phyloP scores from a whole-genome alignment of 2,888 invertebrate genomes.

The Diadromus collaris region DNA sequence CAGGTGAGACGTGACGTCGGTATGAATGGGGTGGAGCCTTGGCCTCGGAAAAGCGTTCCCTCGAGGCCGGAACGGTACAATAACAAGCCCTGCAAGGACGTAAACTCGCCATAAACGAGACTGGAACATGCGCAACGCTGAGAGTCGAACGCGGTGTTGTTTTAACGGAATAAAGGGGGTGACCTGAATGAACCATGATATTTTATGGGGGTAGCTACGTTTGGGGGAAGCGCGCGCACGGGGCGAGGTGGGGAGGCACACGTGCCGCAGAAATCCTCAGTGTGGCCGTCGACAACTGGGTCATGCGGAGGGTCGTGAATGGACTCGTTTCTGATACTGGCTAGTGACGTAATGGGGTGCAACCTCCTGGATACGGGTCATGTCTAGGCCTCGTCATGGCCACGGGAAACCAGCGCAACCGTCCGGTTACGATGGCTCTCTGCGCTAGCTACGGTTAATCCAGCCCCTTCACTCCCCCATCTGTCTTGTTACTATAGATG shows the following conservation, averaged over 20 bases:
- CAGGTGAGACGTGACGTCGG: slow-evolving; percentile 25
- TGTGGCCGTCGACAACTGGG: slow-evolving; percentile 69
- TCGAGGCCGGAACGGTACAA: not conserved
- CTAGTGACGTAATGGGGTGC: slow-evolving; percentile 76
- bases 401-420: slow-evolving; percentile 69
- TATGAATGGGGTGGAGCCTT: slow-evolving; percentile 17
- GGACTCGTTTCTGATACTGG: slow-evolving; percentile 70
- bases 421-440: slow-evolving; percentile 60
- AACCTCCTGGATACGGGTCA: slow-evolving; percentile 76
- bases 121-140: slow-evolving; percentile 30
- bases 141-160: slow-evolving; percentile 24
- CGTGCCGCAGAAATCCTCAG: not conserved
- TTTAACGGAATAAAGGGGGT: slow-evolving; percentile 25
- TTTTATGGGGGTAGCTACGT: slow-evolving; percentile 68
- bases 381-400: slow-evolving; percentile 73
- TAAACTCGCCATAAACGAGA: slow-evolving; percentile 23
- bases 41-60: slow-evolving; percentile 15
- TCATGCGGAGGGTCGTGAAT: slow-evolving; percentile 76
- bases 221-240: slow-evolving; percentile 30
- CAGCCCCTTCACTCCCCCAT: not conserved
- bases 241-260: not conserved
- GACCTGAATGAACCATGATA: slow-evolving; percentile 77
- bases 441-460: slow-evolving; percentile 4
- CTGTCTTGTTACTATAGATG: not conserved
- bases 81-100: not conserved